Evolutionary conservation across 1,140 invertebrate species (phyloP), one percentile per base, ranked within the genome.

Genomic region (Goniozus legneri): DNA sequence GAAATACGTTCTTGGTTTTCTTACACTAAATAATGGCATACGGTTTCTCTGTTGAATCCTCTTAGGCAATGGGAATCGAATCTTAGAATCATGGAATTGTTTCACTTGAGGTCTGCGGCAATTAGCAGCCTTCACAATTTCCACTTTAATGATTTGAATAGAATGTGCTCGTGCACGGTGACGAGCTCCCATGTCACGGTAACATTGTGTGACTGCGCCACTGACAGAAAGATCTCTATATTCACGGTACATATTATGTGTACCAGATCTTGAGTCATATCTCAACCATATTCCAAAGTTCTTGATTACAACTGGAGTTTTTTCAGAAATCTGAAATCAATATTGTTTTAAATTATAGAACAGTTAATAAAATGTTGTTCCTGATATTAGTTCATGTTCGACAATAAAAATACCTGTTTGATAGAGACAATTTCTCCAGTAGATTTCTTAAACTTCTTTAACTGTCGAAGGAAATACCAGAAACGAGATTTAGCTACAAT

Each of bases 171-270:
- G 82, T 34, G 97, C 97, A 73, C 97, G 85, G 81, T 99, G 97
- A 59, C 95, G 83, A 31, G 97, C 96, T 51, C 95, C 97, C 97
- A 99, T 99, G 71, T 99, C 97, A 52, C 95, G 83, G 77, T 99
- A 99, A 77, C 95, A 98, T 71, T 97, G 92, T 16, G 97, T 99
- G 3, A 99, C 95, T 37, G 96, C 97, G 44, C 89, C 92, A 40
- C 92, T 89, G 3, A 94, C 88, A 32, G 91, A 92, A 55, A 98
- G 77, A 74, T 99, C 97, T 58, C 97, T 83, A 79, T 99, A 99
- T 78, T 99, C 97, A 43, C 96, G 84, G 87, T 99, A 99, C 95
- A 98, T 98, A 80, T 99, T 99, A 79, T 99, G 97, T 27, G 94
- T 98, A 42, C 97, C 97, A 36, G 95, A 97, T 44, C 97, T 82